These are phyloP conservation scores for Ptychochromis oligacanthus DNA, from an alignment of 2,113 vertebrate species.

Conservation along the genomic window DNA sequence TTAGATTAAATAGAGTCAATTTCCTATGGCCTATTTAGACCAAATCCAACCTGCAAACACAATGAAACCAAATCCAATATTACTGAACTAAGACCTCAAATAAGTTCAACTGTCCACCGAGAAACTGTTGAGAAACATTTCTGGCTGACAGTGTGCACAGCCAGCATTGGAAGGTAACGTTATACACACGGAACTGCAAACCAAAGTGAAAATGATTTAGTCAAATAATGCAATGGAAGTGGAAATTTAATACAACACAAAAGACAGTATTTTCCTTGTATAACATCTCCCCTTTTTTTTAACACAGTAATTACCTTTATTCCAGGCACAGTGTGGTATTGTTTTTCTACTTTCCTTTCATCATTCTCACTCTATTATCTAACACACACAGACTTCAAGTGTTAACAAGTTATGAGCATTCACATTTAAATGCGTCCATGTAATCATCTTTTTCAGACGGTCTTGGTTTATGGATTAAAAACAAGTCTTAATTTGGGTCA, in stretches of 20 bases:
- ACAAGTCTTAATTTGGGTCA: neutral
- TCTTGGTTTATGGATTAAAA: neutral
- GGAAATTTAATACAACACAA: slow-evolving; percentile 12
- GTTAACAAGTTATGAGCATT: neutral
- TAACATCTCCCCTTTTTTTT: neutral
- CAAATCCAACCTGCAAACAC: slow-evolving; percentile 54
- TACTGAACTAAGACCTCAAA: slow-evolving; percentile 16
- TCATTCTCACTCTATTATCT: slow-evolving; percentile 3
- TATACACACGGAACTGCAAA: neutral
- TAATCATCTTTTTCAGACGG: neutral
- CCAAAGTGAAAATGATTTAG: neutral
- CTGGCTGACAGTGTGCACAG: neutral
- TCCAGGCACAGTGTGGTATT: neutral
- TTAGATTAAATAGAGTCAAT: slow-evolving; percentile 72
- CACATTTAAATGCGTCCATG: neutral
- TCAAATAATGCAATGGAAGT: neutral
- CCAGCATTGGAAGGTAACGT: neutral
- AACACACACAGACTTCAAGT: neutral
- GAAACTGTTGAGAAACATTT: slow-evolving; percentile 7
- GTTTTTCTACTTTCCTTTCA: slow-evolving; percentile 1
- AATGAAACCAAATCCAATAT: slow-evolving; percentile 52
- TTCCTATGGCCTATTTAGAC: slow-evolving; percentile 74
- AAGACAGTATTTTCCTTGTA: neutral
- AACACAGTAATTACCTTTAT: slow-evolving; percentile 8
- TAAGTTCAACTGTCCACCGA: slow-evolving; percentile 24